Percentiles rank a stretch among this genome's conserved stretches.
Conservation (phyloP, 2,888 invertebrate species). For the Dasysyrphus albostriatus region DNA sequence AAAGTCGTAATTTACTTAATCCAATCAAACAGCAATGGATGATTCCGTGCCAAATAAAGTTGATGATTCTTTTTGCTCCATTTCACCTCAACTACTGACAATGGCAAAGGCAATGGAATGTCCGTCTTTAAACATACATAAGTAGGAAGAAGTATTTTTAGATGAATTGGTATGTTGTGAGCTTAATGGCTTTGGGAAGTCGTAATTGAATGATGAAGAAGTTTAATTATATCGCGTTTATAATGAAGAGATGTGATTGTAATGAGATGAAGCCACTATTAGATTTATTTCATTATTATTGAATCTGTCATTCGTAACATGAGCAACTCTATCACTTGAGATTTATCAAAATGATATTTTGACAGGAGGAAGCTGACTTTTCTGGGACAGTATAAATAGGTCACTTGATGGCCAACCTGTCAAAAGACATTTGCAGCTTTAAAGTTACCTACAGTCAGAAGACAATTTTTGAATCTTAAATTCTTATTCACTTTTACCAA, state of each 20-base stretch:
- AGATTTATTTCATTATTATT: neutral
- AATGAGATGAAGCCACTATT: neutral
- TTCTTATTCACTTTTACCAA: slow-evolving; percentile 1
- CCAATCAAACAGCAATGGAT: slow-evolving; percentile 2
- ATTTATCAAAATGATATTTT: neutral
- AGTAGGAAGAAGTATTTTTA: slow-evolving; percentile 5
- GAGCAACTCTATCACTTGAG: neutral
- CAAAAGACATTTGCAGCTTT: neutral
- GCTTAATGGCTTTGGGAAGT: slow-evolving; percentile 63
- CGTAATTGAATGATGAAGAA: slow-evolving; percentile 39
- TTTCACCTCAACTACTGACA: slow-evolving; percentile 5
- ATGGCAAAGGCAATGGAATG: slow-evolving; percentile 15
- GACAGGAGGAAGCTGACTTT: neutral
- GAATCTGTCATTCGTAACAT: neutral
- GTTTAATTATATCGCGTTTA: slow-evolving; percentile 28
- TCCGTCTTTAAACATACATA: neutral
- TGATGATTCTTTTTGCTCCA: slow-evolving; percentile 19
- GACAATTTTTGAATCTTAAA: neutral
- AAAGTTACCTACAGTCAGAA: neutral
- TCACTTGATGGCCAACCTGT: slow-evolving; percentile 8
- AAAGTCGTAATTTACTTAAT: slow-evolving; percentile 45
- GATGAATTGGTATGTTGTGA: neutral
- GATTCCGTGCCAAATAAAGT: slow-evolving; percentile 18
- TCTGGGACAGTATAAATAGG: slow-evolving; percentile 9
- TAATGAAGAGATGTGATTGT: neutral